These are phyloP conservation scores for Caligus rogercresseyi DNA, from an alignment of 1,140 invertebrate genomes.

Conservation along the genomic window DNA sequence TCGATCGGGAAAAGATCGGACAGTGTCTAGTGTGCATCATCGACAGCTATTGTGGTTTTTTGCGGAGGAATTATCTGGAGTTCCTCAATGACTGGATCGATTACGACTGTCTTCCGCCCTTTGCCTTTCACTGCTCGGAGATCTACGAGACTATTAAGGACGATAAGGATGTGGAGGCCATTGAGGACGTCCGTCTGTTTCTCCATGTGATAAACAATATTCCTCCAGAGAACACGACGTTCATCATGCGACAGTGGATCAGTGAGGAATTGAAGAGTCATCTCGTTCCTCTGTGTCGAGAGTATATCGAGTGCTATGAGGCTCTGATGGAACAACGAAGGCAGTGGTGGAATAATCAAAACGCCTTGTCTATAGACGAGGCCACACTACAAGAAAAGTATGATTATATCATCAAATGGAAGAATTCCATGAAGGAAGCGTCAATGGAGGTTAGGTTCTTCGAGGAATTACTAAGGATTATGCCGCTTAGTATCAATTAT, in stretches of 20 bases:
- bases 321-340: not conserved
- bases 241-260: not conserved
- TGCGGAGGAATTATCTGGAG: not conserved
- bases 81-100: not conserved
- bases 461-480: too few relatives aligned
- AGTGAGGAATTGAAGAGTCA: not conserved
- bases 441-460: too few relatives aligned
- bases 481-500: too few relatives aligned
- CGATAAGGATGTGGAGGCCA: not conserved
- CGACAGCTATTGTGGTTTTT: not conserved
- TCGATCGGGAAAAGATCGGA: not conserved
- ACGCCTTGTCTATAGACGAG: too few relatives aligned
- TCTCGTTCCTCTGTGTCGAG: not conserved
- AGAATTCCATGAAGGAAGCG: too few relatives aligned
- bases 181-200: not conserved
- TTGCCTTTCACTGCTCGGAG: not conserved
- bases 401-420: too few relatives aligned
- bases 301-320: not conserved
- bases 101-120: not conserved
- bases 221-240: not conserved
- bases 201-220: not conserved
- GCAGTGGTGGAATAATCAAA: not conserved
- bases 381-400: too few relatives aligned
- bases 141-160: not conserved
- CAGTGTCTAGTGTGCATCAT: not conserved